Base-by-base conservation (phyloP, 2,888 invertebrate species). In the Prosapia bicincta region DNA sequence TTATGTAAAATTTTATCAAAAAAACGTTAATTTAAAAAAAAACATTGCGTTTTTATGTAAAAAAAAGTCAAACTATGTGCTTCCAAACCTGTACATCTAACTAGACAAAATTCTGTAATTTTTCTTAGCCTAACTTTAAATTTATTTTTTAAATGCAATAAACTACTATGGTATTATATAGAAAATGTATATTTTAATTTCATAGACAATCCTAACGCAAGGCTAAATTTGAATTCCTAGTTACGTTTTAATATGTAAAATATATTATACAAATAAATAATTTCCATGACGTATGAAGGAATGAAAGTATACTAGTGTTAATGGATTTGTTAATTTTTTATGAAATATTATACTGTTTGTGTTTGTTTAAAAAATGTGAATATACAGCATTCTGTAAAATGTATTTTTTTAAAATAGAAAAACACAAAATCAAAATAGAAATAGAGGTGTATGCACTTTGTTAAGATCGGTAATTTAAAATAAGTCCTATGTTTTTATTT, bases 321-420 rank as follows among this genome's bases (percentile, higher is more conserved):
- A 65, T 69, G 74, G 30, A 74, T 74, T 69, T 30, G 23, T 54
- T 65, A 54, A 74, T 65, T 74, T 74, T 74, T 69, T 65, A 74
- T 28, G 69, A 65, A 69, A 20, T 54, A 54, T 54, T 74, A 74
- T 74, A 74, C 74, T 74, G 74, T 69, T 69, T 74, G 69, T 65
- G 69, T 69, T 69, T 74, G 74, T 73, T 73, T n/a, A n/a, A n/a
- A 73, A n/a, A 54, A 54, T 54, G 54, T 54, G 54, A 54, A 54
- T 54, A 54, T 54, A 54, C n/a, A n/a, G 54, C 3, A 20, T 54
- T 20, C 9, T 54, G 54, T 5, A 54, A 54, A 20, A 54, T 54
- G 54, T 20, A 54, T 20, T 54, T n/a, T 54, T 3, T 54, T 20
- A 54, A 54, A 54, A 54, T 54, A 54, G 54, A 54, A 38, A 38